Conservation (phyloP, 2,113 vertebrate species). For the Himantopus leucocephalus region DNA sequence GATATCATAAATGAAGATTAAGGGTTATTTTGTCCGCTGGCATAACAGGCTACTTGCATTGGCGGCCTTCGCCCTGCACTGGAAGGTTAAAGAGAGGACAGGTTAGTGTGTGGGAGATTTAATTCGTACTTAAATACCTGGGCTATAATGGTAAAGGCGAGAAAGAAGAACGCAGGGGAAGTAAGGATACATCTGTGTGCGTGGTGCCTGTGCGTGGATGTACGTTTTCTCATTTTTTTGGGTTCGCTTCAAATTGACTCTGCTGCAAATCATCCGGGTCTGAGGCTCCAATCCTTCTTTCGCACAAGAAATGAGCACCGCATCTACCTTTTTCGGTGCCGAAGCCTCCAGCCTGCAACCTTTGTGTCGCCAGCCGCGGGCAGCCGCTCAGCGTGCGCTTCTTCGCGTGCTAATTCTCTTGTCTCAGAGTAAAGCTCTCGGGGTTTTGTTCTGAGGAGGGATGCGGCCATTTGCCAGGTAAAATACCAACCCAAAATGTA, state of each 20-base stretch:
- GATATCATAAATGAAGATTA: constrained; percentile 21
- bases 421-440: constrained; percentile 16
- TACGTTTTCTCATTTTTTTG: background rate
- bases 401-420: background rate
- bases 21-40: background rate
- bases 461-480: constrained; percentile 60
- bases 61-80: background rate
- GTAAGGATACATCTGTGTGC: background rate
- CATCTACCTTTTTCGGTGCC: background rate
- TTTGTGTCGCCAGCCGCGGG: background rate
- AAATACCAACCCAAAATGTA: background rate
- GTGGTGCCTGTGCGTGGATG: background rate
- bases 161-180: background rate
- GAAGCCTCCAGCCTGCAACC: background rate
- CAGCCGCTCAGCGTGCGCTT: background rate
- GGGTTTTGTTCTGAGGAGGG: constrained; percentile 37
- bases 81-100: constrained; percentile 40
- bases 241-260: background rate
- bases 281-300: background rate
- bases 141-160: background rate
- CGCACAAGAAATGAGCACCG: background rate
- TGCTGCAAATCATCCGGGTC: background rate
- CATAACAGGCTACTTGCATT: background rate
- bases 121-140: constrained; percentile 11
- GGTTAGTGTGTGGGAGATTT: constrained; percentile 40